These are phyloP conservation scores for Nomada fabriciana DNA, from an alignment of 2,888 invertebrate genomes.

Conservation along the genomic window DNA sequence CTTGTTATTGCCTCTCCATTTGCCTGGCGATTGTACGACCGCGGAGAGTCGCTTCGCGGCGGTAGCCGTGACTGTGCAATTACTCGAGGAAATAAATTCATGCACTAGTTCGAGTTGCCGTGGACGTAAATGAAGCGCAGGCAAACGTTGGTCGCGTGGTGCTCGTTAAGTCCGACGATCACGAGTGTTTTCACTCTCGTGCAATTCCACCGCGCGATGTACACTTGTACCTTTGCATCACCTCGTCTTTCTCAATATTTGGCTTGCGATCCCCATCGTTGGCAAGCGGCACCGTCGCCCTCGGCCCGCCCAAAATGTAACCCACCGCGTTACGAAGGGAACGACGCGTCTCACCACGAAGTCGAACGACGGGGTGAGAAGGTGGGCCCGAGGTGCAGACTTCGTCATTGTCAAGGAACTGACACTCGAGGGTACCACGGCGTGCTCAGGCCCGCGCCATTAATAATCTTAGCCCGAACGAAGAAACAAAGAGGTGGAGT, in stretches of 20 bases:
- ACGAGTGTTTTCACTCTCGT: too few relatives aligned
- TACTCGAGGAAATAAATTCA: conserved; percentile 21
- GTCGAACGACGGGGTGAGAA: conserved; percentile 16
- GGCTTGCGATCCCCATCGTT: too few relatives aligned
- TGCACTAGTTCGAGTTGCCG: not conserved
- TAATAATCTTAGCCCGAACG: conserved; percentile 76
- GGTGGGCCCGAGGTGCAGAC: conserved; percentile 69
- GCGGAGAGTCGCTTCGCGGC: not conserved
- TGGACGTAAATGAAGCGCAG: conserved; percentile 8
- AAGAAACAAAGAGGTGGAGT: conserved; percentile 65
- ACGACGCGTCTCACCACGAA: conserved; percentile 26
- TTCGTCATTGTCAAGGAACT: conserved; percentile 75
- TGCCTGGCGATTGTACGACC: conserved; percentile 15
- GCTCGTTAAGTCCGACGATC: conserved; percentile 10
- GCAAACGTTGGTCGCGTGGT: conserved; percentile 9
- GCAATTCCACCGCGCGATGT: conserved; percentile 18
- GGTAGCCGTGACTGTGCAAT: conserved; percentile 34
- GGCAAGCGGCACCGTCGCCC: too few relatives aligned
- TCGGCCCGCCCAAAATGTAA: too few relatives aligned
- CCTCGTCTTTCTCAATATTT: too few relatives aligned
- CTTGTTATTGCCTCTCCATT: conserved; percentile 13
- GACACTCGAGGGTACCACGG: conserved; percentile 66
- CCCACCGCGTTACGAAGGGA: not conserved
- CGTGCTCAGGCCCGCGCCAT: conserved; percentile 64
- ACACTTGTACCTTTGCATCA: not conserved